Conservation (phyloP, 2,888 invertebrate genomes). For the Melanotus villosus region DNA sequence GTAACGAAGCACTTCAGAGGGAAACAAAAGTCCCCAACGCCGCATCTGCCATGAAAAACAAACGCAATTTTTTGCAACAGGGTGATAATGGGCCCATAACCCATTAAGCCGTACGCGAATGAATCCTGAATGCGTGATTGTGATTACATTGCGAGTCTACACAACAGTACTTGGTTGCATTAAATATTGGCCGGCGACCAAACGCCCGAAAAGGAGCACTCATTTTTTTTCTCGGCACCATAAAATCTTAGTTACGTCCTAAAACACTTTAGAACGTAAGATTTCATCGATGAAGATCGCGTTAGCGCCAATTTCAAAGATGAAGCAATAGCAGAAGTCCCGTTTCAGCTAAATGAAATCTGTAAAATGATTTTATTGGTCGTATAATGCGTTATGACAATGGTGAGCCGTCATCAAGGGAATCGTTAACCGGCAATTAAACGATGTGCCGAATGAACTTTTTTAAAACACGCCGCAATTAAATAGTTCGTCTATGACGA, state of each 20-base stretch:
- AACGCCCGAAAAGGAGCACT: neutral
- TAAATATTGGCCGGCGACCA: constrained; percentile 29
- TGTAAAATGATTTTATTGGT: constrained; percentile 66
- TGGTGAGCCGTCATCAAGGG: constrained; percentile 61
- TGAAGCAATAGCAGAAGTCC: constrained; percentile 41
- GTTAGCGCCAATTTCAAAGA: constrained; percentile 41
- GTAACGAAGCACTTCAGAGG: constrained; percentile 54
- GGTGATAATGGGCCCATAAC: constrained; percentile 55
- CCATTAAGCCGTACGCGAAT: constrained; percentile 56
- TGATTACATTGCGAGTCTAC: constrained; percentile 53
- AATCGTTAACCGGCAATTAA: constrained; percentile 68
- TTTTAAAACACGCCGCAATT: constrained; percentile 44
- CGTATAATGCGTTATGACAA: constrained; percentile 62
- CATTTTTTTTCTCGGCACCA: constrained; percentile 13
- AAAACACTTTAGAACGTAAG: constrained; percentile 15
- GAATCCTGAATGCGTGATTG: constrained; percentile 56
- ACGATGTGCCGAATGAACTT: constrained; percentile 64
- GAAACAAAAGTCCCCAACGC: constrained; percentile 48
- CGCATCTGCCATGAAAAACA: constrained; percentile 49
- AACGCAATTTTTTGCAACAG: constrained; percentile 50
- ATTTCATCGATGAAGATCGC: constrained; percentile 18
- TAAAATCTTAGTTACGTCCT: constrained; percentile 27
- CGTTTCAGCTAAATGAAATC: constrained; percentile 45
- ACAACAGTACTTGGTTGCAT: constrained; percentile 53
- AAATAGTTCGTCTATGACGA: constrained; percentile 48